Evolutionary conservation across 2,113 vertebrate species (phyloP).

Genomic region (Genyomyrus donnyi): DNA sequence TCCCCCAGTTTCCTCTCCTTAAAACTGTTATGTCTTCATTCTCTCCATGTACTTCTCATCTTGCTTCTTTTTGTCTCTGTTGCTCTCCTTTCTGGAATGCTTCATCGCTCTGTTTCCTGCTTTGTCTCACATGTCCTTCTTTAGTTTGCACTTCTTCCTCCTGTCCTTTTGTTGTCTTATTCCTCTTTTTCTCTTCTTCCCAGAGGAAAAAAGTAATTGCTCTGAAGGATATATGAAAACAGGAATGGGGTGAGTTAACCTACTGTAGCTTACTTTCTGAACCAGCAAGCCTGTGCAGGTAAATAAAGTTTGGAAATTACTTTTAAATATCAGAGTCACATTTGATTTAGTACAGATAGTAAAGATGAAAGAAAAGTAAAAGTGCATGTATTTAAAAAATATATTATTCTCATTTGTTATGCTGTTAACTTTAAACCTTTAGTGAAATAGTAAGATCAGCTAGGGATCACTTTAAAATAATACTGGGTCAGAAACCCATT

Average conservation of each 20-base stretch:
- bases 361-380: neutral
- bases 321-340: neutral
- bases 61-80: slow-evolving; percentile 18
- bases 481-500: neutral
- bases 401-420: neutral
- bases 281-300: slow-evolving; percentile 29
- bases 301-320: slow-evolving; percentile 36
- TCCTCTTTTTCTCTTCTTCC: slow-evolving; percentile 14
- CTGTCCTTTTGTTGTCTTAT: slow-evolving; percentile 17
- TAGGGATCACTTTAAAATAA: neutral
- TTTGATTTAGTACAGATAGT: neutral
- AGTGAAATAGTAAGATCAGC: neutral
- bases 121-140: neutral
- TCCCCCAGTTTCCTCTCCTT: neutral
- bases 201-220: slow-evolving; percentile 38
- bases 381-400: neutral
- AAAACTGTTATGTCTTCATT: neutral
- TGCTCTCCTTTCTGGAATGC: neutral
- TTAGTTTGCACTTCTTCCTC: slow-evolving; percentile 33
- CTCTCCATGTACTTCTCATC: neutral
- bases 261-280: slow-evolving; percentile 20
- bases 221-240: slow-evolving; percentile 44
- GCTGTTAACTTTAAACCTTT: neutral
- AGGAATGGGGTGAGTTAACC: slow-evolving; percentile 49
- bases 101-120: neutral